Conservation (phyloP, 2,113 vertebrate genomes). For the Taurulus bubalis region DNA sequence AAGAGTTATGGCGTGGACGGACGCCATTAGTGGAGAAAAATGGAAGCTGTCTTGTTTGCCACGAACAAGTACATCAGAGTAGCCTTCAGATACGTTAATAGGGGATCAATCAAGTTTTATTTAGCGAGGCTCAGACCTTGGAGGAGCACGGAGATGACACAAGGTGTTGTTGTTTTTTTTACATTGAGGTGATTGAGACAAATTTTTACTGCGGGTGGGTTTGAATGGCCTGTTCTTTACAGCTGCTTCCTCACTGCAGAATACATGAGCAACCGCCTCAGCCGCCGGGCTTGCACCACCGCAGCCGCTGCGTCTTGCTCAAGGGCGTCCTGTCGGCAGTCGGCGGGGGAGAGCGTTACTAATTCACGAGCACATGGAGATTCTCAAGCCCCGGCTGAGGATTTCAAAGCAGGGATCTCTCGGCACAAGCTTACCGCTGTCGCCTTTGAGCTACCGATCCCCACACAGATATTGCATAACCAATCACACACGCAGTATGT, state of each 20-base stretch:
- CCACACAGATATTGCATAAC: slow-evolving; percentile 35
- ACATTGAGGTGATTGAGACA: slow-evolving; percentile 58
- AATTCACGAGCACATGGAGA: slow-evolving; percentile 25
- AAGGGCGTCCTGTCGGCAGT: slow-evolving; percentile 30
- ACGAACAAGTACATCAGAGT: slow-evolving; percentile 78
- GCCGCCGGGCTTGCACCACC: background rate
- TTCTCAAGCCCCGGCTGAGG: slow-evolving; percentile 24
- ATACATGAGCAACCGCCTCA: background rate
- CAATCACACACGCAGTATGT: slow-evolving; percentile 11
- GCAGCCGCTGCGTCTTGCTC: slow-evolving; percentile 25
- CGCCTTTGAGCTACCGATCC: slow-evolving; percentile 31
- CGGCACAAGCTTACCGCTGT: background rate
- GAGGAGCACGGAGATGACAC: slow-evolving; percentile 38
- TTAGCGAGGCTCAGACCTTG: slow-evolving; percentile 65
- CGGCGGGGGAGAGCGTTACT: background rate
- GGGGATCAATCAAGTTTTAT: slow-evolving; percentile 79
- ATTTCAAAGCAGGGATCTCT: slow-evolving; percentile 26
- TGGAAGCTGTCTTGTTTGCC: slow-evolving; percentile 75
- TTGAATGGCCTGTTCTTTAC: slow-evolving; percentile 33
- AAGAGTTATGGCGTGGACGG: slow-evolving; percentile 72
- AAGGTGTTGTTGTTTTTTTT: slow-evolving; percentile 48
- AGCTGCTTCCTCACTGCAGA: background rate
- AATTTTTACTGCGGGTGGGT: slow-evolving; percentile 23
- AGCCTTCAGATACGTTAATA: slow-evolving; percentile 76
- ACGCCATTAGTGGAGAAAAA: slow-evolving; percentile 80